Conservation (phyloP, 2,888 invertebrate genomes). For the Dromius quadrimaculatus region DNA sequence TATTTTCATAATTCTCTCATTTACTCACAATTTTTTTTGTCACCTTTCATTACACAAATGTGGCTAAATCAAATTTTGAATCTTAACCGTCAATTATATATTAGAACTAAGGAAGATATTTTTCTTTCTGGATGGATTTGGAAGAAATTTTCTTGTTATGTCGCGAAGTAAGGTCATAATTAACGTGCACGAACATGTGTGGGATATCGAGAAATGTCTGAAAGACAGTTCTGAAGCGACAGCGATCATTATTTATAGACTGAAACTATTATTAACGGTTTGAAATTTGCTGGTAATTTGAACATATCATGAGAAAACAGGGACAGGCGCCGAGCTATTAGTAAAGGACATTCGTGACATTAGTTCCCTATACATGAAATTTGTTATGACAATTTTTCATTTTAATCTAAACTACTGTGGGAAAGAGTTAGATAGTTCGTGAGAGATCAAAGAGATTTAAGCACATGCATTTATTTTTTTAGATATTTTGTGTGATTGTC, state of each 20-base stretch:
- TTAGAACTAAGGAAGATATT: too few species aligned
- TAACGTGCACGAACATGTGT: slow-evolving; percentile 27
- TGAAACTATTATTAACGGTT: slow-evolving; percentile 33
- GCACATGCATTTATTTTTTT: too few species aligned
- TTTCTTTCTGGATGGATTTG: too few species aligned
- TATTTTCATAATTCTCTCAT: too few species aligned
- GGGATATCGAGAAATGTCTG: slow-evolving; percentile 34
- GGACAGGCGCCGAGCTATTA: slow-evolving; percentile 8
- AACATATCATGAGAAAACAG: slow-evolving; percentile 20
- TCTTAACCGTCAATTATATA: too few species aligned
- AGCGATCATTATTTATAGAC: slow-evolving; percentile 33
- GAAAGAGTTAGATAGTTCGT: neutral
- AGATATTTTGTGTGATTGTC: too few species aligned
- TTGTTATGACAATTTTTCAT: neutral
- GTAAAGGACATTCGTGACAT: slow-evolving; percentile 8
- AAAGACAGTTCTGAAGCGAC: slow-evolving; percentile 31
- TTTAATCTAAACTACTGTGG: neutral
- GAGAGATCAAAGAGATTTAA: neutral
- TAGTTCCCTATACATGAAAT: slow-evolving; percentile 24
- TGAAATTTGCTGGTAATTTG: slow-evolving; percentile 33
- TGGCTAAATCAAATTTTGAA: too few species aligned
- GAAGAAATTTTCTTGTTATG: too few species aligned
- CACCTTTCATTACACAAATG: too few species aligned
- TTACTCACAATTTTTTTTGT: too few species aligned
- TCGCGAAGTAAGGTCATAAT: slow-evolving; percentile 23